A percentile compares a stretch with the other conserved stretches of the same genome.
phyloP scores from a whole-genome alignment of 92 coral and sea anemone genomes.

The Palythoa grandiflora region DNA sequence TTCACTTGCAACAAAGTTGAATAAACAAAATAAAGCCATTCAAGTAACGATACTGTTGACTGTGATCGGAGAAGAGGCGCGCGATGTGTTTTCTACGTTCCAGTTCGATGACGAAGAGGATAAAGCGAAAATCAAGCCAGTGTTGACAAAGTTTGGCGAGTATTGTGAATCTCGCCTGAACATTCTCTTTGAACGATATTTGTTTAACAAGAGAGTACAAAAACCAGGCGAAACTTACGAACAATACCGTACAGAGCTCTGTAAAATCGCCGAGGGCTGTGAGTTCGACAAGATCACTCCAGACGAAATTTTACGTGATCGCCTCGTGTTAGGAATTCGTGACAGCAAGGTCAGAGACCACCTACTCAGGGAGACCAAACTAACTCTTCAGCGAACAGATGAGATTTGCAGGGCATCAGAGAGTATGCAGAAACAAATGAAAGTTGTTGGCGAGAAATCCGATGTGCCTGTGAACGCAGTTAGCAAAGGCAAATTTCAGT shows the following conservation, averaged over 20 bases:
- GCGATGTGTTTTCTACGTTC: constrained; percentile 12
- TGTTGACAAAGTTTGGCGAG: constrained; percentile 11
- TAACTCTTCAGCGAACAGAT: constrained; percentile 45
- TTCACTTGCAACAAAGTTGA: constrained; percentile 10
- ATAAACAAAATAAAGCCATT: not conserved
- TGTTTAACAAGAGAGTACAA: not conserved
- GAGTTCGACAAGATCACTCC: constrained; percentile 17
- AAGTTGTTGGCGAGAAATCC: constrained; percentile 45
- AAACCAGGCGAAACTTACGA: constrained; percentile 24
- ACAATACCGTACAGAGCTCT: not conserved
- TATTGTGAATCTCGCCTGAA: constrained; percentile 22
- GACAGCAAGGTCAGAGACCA: constrained; percentile 60
- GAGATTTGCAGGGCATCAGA: constrained; percentile 64
- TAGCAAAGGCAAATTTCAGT: not conserved
- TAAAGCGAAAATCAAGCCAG: not conserved
- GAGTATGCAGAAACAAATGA: constrained; percentile 63
- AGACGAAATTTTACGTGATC: constrained; percentile 22
- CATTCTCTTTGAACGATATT: constrained; percentile 21
- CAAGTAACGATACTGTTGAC: constrained; percentile 6
- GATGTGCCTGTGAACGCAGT: not conserved
- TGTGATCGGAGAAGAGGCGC: constrained; percentile 14
- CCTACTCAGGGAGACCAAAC: constrained; percentile 50
- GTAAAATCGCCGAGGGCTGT: constrained; percentile 14
- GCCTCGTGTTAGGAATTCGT: constrained; percentile 1
- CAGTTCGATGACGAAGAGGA: not conserved